Conservation (phyloP, 1,140 invertebrate genomes). For the Sycophaga agraensis region DNA sequence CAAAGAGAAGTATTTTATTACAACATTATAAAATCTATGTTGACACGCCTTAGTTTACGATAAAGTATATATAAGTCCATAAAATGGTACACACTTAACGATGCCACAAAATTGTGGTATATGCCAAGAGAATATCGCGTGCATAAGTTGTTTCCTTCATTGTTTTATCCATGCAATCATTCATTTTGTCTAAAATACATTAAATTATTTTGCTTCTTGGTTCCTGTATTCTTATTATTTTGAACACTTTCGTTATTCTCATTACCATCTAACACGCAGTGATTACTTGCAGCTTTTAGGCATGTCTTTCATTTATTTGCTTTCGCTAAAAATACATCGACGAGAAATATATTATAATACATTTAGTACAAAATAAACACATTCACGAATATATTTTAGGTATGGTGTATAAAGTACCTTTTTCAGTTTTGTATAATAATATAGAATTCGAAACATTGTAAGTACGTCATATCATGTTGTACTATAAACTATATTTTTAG, state of each 20-base stretch:
- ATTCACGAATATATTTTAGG: slow-evolving; percentile 32
- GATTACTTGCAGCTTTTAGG: too few species aligned
- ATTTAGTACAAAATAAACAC: slow-evolving; percentile 50
- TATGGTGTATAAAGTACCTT: slow-evolving; percentile 11
- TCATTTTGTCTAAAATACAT: too few species aligned
- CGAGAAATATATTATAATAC: slow-evolving; percentile 42
- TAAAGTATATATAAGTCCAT: slow-evolving; percentile 38
- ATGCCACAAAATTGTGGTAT: not conserved
- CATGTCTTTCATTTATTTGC: not conserved
- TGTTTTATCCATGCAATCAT: too few species aligned
- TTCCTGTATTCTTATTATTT: too few species aligned
- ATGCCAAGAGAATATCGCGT: not conserved
- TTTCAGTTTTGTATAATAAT: slow-evolving; percentile 17
- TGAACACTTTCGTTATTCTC: too few species aligned
- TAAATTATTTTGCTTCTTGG: too few species aligned
- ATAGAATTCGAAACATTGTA: slow-evolving; percentile 18
- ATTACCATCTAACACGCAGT: too few species aligned
- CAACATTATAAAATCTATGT: slow-evolving; percentile 55
- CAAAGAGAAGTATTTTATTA: slow-evolving; percentile 50
- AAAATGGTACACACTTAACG: slow-evolving; percentile 32
- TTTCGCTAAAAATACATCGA: slow-evolving; percentile 41
- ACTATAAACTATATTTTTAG: slow-evolving; percentile 20
- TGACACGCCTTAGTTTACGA: slow-evolving; percentile 36
- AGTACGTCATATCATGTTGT: slow-evolving; percentile 1
- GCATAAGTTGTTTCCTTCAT: not conserved